A percentile compares a stretch with the other conserved stretches of the same genome.
Conservation (phyloP, 2,113 vertebrate species). For the Rhagologus leucostigma region DNA sequence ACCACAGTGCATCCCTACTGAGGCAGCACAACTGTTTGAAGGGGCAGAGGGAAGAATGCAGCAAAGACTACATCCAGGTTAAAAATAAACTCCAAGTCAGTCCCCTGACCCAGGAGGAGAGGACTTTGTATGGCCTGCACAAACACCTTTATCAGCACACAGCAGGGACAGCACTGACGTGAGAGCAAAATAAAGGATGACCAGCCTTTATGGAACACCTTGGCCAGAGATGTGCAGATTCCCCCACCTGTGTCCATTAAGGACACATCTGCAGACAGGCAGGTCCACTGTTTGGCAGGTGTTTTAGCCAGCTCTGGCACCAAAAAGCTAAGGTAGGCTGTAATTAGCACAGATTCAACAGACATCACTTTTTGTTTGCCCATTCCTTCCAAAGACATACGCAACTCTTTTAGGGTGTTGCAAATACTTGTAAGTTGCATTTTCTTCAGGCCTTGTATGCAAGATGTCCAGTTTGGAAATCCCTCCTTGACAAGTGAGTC, state of each 20-base stretch:
- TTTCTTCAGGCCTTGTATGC: not conserved
- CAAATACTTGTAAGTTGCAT: not conserved
- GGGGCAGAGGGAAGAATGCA: not conserved
- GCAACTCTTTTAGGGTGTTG: not conserved
- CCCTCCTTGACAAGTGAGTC: not conserved
- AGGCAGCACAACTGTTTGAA: not conserved
- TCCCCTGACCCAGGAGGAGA: not conserved
- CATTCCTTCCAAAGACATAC: not conserved
- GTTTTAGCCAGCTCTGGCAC: not conserved
- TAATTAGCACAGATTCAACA: not conserved
- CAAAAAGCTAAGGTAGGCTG: not conserved
- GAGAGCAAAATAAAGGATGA: not conserved
- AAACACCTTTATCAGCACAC: not conserved
- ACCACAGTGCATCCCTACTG: not conserved
- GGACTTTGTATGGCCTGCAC: not conserved
- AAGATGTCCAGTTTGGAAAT: not conserved
- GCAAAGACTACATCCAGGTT: not conserved
- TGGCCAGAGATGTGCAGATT: not conserved
- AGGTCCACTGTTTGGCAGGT: not conserved
- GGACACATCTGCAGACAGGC: not conserved
- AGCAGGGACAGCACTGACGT: not conserved
- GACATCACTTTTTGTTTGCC: not conserved
- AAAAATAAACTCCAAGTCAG: not conserved
- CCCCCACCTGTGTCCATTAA: not conserved
- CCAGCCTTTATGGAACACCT: not conserved